Evolutionary conservation across 2,797 vertebrate species (phyloP).

Genomic region (Pseudochirops corinnae): DNA sequence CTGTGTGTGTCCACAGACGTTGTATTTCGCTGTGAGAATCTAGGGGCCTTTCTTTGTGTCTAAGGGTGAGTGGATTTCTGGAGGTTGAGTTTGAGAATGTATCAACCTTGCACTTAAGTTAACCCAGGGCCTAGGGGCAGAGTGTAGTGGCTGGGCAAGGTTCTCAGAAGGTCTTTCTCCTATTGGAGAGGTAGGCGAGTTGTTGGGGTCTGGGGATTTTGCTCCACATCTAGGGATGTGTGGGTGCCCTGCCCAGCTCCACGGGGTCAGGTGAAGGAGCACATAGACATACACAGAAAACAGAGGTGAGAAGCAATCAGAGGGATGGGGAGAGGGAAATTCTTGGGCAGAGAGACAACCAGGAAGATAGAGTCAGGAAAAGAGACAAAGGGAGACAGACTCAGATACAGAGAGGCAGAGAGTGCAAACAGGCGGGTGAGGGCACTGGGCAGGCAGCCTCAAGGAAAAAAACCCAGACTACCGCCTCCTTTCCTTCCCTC

Average conservation of each 20-base stretch:
- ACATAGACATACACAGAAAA: background rate
- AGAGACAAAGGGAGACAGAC: slow-evolving; percentile 35
- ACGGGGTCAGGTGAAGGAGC: background rate
- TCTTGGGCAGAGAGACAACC: slow-evolving; percentile 43
- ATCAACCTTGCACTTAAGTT: slow-evolving; percentile 17
- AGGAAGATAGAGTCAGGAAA: slow-evolving; percentile 49
- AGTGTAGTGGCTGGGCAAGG: slow-evolving; percentile 4
- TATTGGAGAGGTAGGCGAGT: slow-evolving; percentile 1
- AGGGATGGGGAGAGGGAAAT: background rate
- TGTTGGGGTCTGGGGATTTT: slow-evolving; percentile 13
- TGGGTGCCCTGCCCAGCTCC: background rate
- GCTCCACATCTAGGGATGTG: slow-evolving; percentile 4
- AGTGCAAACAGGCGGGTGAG: slow-evolving; percentile 22
- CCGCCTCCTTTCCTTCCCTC: slow-evolving; percentile 69
- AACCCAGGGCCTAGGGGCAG: slow-evolving; percentile 45
- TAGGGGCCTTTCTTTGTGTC: background rate
- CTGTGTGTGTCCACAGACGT: background rate
- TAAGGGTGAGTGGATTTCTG: slow-evolving; percentile 5
- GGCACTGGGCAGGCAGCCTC: slow-evolving; percentile 56
- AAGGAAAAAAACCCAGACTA: slow-evolving; percentile 71
- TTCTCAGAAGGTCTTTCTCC: background rate
- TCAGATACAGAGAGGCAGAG: slow-evolving; percentile 31
- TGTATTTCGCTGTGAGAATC: background rate
- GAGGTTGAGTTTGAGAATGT: background rate
- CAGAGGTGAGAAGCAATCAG: background rate